Evolutionary conservation across 2,888 invertebrate genomes (phyloP).

Genomic region (Deilephila porcellus): DNA sequence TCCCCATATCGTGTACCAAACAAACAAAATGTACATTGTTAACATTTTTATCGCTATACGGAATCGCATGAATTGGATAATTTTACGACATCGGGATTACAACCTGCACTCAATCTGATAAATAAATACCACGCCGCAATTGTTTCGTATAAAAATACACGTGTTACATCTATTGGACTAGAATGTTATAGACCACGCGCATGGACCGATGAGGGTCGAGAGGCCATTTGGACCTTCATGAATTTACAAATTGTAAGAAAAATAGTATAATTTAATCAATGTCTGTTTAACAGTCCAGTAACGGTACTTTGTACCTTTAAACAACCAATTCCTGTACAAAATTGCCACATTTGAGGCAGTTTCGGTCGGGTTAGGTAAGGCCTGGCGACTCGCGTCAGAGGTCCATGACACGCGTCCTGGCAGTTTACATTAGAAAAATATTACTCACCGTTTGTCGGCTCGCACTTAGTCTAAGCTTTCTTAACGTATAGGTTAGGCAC

Average conservation of each 20-base stretch:
- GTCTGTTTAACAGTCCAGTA: background rate
- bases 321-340: background rate
- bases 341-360: background rate
- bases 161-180: constrained; percentile 19
- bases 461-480: constrained; percentile 20
- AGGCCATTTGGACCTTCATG: background rate
- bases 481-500: constrained; percentile 44
- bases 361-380: background rate
- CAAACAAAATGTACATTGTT: background rate
- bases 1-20: background rate
- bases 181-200: background rate
- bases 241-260: background rate
- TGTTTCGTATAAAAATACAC: constrained; percentile 20
- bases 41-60: background rate
- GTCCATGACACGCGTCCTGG: background rate
- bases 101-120: constrained; percentile 19
- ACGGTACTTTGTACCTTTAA: background rate
- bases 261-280: background rate
- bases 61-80: constrained; percentile 13
- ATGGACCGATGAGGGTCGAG: background rate
- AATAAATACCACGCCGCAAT: constrained; percentile 8
- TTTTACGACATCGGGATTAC: constrained; percentile 19
- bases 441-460: constrained; percentile 23
- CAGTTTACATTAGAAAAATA: constrained; percentile 17
- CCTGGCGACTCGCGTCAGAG: background rate